Conservation (phyloP, 2,888 invertebrate species). For the Lasius fuliginosus region DNA sequence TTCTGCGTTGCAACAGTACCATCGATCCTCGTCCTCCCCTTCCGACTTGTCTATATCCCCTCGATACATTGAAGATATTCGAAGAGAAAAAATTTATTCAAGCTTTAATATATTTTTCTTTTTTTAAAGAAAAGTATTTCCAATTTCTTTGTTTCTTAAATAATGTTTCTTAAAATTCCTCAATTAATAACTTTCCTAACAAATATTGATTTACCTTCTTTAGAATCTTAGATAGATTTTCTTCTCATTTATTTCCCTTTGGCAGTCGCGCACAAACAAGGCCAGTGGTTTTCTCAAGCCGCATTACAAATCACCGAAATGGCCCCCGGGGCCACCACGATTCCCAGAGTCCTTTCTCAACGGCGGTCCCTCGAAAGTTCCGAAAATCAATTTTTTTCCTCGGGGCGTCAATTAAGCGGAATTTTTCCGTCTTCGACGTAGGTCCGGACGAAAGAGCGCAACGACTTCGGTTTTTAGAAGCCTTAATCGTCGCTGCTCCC, state of each 20-base stretch:
- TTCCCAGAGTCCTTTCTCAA: conserved; percentile 57
- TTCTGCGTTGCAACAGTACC: conserved; percentile 36
- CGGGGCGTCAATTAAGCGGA: conserved; percentile 72
- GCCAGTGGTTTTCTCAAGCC: conserved; percentile 45
- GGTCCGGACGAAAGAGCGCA: conserved; percentile 58
- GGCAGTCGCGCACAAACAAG: conserved; percentile 37
- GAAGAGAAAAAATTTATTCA: neutral
- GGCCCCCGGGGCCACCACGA: conserved; percentile 61
- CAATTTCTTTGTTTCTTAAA: neutral
- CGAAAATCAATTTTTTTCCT: conserved; percentile 74
- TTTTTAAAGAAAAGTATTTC: neutral
- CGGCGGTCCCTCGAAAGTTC: conserved; percentile 61
- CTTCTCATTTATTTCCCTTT: conserved; percentile 14
- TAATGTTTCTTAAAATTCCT: neutral
- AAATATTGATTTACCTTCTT: neutral
- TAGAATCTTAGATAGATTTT: neutral
- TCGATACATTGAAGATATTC: neutral
- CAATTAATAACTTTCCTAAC: conserved; percentile 20
- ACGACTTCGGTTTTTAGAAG: conserved; percentile 54
- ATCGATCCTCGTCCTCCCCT: conserved; percentile 22
- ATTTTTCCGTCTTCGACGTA: conserved; percentile 73
- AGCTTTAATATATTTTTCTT: neutral
- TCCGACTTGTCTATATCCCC: neutral
- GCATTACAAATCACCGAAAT: conserved; percentile 58
- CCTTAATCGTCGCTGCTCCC: conserved; percentile 69